These are phyloP conservation scores for Protaetia brevitarsis DNA, from an alignment of 1,140 invertebrate genomes.

Conservation along the genomic window DNA sequence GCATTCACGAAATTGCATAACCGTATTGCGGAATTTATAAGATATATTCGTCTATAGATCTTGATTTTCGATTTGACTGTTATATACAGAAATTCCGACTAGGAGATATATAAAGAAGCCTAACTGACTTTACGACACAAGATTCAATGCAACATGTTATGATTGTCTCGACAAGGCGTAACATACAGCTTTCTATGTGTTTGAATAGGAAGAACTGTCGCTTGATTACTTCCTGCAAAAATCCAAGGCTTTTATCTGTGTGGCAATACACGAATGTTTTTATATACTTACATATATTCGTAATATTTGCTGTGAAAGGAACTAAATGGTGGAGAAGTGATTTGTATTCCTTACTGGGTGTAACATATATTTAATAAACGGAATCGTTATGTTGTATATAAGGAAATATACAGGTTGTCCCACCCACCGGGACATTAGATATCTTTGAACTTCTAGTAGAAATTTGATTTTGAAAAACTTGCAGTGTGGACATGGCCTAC, in stretches of 20 bases:
- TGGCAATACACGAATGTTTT: not conserved
- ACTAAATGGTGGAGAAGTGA: not conserved
- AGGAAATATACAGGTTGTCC: no score
- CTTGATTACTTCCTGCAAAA: not conserved
- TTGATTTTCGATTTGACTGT: not conserved
- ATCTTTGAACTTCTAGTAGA: no score
- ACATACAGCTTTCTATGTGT: not conserved
- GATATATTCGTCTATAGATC: not conserved
- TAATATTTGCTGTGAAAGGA: not conserved
- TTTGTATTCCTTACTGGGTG: no score
- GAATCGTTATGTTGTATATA: no score
- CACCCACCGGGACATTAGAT: no score
- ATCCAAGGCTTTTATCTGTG: not conserved
- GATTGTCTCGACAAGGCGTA: not conserved
- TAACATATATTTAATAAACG: no score
- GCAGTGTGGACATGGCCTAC: no score
- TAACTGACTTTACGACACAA: not conserved
- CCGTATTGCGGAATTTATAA: no score
- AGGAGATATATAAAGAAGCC: not conserved
- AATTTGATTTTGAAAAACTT: no score
- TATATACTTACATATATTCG: not conserved
- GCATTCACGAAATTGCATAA: no score
- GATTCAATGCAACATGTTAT: not conserved
- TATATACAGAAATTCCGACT: not conserved
- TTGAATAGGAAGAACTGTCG: not conserved